A percentile compares a stretch with the other conserved stretches of the same genome.
These are phyloP conservation scores for Trochalopteron elliotii DNA, from an alignment of 2,113 vertebrate genomes.

Conservation along the genomic window DNA sequence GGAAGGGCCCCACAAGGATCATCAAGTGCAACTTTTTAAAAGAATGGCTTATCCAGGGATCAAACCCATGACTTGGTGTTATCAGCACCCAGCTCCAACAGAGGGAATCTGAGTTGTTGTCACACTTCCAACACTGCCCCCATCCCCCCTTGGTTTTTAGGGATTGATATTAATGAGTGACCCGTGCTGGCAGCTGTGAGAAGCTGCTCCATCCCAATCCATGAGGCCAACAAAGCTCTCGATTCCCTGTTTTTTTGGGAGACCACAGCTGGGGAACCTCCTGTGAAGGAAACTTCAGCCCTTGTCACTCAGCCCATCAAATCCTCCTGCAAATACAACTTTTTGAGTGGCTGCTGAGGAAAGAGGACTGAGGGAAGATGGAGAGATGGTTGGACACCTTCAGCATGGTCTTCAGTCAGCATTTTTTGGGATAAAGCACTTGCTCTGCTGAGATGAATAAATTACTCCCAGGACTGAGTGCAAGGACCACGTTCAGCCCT, in stretches of 20 bases:
- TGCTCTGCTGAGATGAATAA: not conserved
- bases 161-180: not conserved
- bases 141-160: not conserved
- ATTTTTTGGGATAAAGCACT: not conserved
- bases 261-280: not conserved
- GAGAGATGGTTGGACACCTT: not conserved
- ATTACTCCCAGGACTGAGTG: not conserved
- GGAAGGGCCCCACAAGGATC: no score
- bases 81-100: not conserved
- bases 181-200: accelerated
- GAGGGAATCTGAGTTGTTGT: not conserved
- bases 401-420: not conserved
- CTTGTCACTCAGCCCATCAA: not conserved
- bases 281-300: not conserved
- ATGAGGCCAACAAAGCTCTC: not conserved
- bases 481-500: not conserved
- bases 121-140: not conserved
- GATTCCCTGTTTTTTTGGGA: not conserved
- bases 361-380: not conserved
- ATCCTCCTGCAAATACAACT: not conserved
- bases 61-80: not conserved
- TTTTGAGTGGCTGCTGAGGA: not conserved
- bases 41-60: not conserved
- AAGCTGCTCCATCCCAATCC: not conserved
- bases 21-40: not conserved